Evolutionary conservation across 1,140 invertebrate genomes (phyloP), one percentile per base, ranked within the genome.

Genomic region (Bombus superbus): DNA sequence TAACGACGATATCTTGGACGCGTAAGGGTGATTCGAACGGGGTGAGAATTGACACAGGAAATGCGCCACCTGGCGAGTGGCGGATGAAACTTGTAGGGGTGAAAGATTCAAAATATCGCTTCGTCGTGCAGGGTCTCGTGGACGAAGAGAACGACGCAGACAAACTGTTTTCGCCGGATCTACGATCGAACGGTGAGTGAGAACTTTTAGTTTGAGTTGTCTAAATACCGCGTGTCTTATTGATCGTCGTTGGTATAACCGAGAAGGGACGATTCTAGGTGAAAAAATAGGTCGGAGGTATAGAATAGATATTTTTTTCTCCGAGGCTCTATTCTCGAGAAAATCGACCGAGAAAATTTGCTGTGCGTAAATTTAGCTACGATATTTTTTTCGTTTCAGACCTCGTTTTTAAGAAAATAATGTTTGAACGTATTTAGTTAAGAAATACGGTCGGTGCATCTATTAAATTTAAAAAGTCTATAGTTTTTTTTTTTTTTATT

Each of bases 61-160:
- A 93, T 68, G 85, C 91, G 79, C 90, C 91, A 69, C 35, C 87
- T 64, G 92, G 90, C 68, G 92, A 83, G 69, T 94, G 91, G 93
- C 78, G 86, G 64, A 40, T 93, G 47, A 91, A 91, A 59, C 83
- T 93, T 47, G 71, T 53, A 11, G 89, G 90, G 68, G 72, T 59
- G 38, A 82, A 88, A 77, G 85, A 81, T 90, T 89, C 85, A 71
- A 91, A 87, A 38, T 93, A 94, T 81, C 81, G 71, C n/a, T 76
- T 93, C 13, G 66, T 62, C 6, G 77, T 72, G 13, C 47, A 38
- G 2, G 71, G 59, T 18, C 40, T 81, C 2, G 28, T 32, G 1
- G 35, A 32, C 5, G 25, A 38, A 57, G 18, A 4, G 3, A 35
- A 44, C 3, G 4, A 5, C 13, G n/a, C 0, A 0, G 42, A 11